Percentiles rank a stretch among this genome's conserved stretches.
These are phyloP conservation scores for Macrosteles quadrilineatus DNA, from an alignment of 1,140 invertebrate species.

Conservation along the genomic window DNA sequence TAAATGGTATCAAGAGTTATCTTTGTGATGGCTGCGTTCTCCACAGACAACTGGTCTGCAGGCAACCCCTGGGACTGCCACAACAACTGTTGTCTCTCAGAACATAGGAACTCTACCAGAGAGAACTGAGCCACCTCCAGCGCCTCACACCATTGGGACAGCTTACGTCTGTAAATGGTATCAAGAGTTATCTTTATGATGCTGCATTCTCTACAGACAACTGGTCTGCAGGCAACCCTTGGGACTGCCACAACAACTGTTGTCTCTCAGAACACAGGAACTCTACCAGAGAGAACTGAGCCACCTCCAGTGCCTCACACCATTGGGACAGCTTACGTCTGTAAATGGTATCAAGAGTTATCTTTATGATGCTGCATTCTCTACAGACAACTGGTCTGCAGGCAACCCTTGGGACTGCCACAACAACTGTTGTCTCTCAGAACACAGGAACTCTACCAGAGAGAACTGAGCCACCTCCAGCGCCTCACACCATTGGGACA, in stretches of 20 bases:
- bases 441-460: conserved; percentile 67
- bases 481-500: conserved; percentile 22
- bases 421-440: conserved; percentile 75
- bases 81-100: conserved; percentile 75
- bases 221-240: conserved; percentile 79
- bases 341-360: too few species aligned
- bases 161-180: background rate
- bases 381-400: conserved; percentile 74
- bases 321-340: conserved; percentile 21
- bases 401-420: conserved; percentile 88
- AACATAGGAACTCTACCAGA: conserved; percentile 67
- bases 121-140: conserved; percentile 55
- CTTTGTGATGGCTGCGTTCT: conserved; percentile 84
- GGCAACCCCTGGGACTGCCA: conserved; percentile 88
- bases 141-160: conserved; percentile 22
- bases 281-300: conserved; percentile 65
- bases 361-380: conserved; percentile 86
- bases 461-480: conserved; percentile 55
- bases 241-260: conserved; percentile 80
- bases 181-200: too few species aligned
- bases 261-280: conserved; percentile 76
- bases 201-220: conserved; percentile 84
- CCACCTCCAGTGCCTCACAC: background rate
- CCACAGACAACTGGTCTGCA: conserved; percentile 74
- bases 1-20: too few species aligned